phyloP scores from a whole-genome alignment of 2,888 invertebrate genomes.

The Tupiocoris notatus region DNA sequence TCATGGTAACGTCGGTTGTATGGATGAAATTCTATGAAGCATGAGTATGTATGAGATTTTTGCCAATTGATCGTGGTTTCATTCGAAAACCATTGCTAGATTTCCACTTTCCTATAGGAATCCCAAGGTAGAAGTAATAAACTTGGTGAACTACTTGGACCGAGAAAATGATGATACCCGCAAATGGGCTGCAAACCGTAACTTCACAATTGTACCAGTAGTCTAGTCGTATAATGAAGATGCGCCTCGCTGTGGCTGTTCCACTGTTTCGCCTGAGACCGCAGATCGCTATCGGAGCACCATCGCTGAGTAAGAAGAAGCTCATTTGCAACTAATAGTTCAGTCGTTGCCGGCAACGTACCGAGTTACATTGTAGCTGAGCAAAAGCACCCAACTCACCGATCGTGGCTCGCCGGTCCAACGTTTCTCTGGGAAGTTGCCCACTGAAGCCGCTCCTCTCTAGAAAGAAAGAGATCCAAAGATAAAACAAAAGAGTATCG shows the following conservation, averaged over 20 bases:
- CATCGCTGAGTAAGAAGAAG: slow-evolving; percentile 30
- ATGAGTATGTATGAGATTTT: no score
- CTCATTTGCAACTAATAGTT: slow-evolving; percentile 40
- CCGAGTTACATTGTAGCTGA: slow-evolving; percentile 31
- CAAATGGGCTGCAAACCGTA: no score
- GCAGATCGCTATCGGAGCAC: slow-evolving; percentile 29
- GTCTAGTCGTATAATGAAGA: slow-evolving; percentile 35
- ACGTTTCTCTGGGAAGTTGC: no score
- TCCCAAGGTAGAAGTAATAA: no score
- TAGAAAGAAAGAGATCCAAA: background rate
- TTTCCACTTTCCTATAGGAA: no score
- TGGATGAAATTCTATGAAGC: no score
- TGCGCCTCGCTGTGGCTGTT: slow-evolving; percentile 1
- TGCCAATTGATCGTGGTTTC: no score
- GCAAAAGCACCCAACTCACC: background rate
- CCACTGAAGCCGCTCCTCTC: background rate
- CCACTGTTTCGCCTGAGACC: background rate
- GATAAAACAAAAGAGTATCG: slow-evolving; percentile 26
- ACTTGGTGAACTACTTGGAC: no score
- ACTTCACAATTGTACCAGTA: no score
- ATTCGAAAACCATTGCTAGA: no score
- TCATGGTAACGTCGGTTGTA: no score
- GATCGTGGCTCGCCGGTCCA: background rate
- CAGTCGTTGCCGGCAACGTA: slow-evolving; percentile 17
- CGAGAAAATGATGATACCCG: no score